Conservation (phyloP, 1,140 invertebrate species). For the Cydia strobilella region DNA sequence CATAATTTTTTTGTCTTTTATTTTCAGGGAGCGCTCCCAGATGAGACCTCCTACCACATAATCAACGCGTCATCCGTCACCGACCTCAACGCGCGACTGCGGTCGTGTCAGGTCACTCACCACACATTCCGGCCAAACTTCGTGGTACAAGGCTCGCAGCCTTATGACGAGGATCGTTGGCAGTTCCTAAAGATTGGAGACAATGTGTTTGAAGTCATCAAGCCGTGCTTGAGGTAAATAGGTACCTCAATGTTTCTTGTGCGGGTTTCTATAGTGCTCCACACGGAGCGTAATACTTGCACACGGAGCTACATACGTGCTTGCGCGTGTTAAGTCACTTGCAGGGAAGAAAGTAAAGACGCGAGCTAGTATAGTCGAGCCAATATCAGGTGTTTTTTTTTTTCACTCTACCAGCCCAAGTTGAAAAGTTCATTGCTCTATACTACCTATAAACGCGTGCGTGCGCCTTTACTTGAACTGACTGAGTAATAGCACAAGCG, state of each 20-base stretch:
- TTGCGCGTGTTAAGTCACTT: no score
- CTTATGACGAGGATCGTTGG: slow-evolving; percentile 87
- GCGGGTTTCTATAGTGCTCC: no score
- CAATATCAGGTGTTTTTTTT: no score
- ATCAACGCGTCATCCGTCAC: slow-evolving; percentile 83
- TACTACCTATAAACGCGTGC: no score
- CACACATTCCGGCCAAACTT: slow-evolving; percentile 85
- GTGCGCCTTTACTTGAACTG: no score
- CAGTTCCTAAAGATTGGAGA: slow-evolving; percentile 85
- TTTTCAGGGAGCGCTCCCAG: slow-evolving; percentile 81
- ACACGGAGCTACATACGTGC: no score
- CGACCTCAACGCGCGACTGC: slow-evolving; percentile 82
- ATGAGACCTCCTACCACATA: slow-evolving; percentile 81
- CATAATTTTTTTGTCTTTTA: not conserved
- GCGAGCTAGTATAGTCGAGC: no score
- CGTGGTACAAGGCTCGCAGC: slow-evolving; percentile 82
- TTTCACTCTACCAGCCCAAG: no score
- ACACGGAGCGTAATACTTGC: no score
- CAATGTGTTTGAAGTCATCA: slow-evolving; percentile 82
- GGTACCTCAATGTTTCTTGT: not conserved
- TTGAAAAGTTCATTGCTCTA: no score
- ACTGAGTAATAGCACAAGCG: no score
- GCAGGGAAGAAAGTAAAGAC: no score
- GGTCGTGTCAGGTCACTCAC: slow-evolving; percentile 60
- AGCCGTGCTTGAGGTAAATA: slow-evolving; percentile 82